Percentiles rank a stretch among this genome's conserved stretches.
Evolutionary conservation across 2,113 vertebrate genomes (phyloP).

Genomic region (Mystacornis crossleyi): DNA sequence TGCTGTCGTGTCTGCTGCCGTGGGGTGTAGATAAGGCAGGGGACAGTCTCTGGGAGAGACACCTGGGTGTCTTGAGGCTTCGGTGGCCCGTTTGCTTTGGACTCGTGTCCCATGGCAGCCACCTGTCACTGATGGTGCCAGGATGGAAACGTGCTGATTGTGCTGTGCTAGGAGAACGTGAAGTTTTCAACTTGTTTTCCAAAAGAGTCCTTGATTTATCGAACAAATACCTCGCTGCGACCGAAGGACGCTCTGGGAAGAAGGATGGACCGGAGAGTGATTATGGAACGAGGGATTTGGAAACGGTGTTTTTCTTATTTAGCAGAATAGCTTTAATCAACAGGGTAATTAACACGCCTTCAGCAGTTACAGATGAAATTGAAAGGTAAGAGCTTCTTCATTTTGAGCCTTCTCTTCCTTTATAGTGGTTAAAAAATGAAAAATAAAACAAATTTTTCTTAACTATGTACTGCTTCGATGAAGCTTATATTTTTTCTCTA

Average conservation of each 20-base stretch:
- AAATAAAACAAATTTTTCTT: not conserved
- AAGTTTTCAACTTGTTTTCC: slow-evolving; percentile 69
- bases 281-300: not conserved
- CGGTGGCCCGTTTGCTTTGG: slow-evolving; percentile 71
- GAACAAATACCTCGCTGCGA: slow-evolving; percentile 67
- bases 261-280: not conserved
- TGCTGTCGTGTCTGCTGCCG: slow-evolving; percentile 79
- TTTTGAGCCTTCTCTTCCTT: not conserved
- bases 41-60: slow-evolving; percentile 67
- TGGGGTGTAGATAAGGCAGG: slow-evolving; percentile 78
- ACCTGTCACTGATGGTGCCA: slow-evolving; percentile 74
- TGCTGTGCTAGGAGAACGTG: not conserved
- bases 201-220: slow-evolving; percentile 76
- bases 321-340: slow-evolving; percentile 73
- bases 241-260: slow-evolving; percentile 18
- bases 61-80: slow-evolving; percentile 65
- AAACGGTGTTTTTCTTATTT: slow-evolving; percentile 60
- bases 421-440: not conserved
- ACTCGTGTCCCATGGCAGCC: slow-evolving; percentile 54
- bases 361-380: slow-evolving; percentile 8
- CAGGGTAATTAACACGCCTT: slow-evolving; percentile 64
- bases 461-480: not conserved
- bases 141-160: slow-evolving; percentile 52
- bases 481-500: not conserved
- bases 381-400: slow-evolving; percentile 68